Percentiles rank a stretch among this genome's conserved stretches.
phyloP scores from a whole-genome alignment of 2,113 vertebrate species.

The Lanius collurio region DNA sequence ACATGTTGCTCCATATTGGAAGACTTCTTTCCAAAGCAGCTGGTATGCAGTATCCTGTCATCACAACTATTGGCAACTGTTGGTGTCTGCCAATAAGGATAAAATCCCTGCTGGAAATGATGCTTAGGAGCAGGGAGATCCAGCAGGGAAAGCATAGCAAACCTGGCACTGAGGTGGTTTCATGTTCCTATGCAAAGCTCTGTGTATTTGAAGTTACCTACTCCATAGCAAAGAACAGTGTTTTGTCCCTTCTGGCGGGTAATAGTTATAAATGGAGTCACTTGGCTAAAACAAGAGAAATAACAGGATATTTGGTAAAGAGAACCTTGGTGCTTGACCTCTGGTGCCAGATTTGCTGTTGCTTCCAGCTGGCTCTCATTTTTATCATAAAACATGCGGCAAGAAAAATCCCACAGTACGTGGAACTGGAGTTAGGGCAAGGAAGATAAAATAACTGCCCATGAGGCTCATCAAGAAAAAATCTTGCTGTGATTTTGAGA shows the following conservation, averaged over 20 bases:
- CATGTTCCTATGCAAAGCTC: not conserved
- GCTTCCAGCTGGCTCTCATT: not conserved
- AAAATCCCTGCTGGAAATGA: not conserved
- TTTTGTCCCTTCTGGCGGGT: not conserved
- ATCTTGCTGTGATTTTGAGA: constrained; percentile 29
- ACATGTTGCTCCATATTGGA: fast-evolving
- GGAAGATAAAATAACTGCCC: not conserved
- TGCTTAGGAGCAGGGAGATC: not conserved
- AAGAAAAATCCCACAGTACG: not conserved
- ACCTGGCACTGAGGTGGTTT: not conserved
- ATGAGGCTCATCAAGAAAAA: not conserved
- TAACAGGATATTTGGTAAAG: not conserved
- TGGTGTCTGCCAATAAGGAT: not conserved
- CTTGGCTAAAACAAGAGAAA: not conserved
- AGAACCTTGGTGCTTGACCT: not conserved
- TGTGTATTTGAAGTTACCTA: not conserved
- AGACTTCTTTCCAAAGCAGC: not conserved
- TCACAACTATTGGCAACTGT: not conserved
- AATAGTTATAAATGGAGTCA: not conserved
- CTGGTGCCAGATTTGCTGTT: not conserved
- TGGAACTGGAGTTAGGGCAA: not conserved
- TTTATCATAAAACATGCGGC: not conserved
- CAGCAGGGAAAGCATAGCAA: not conserved
- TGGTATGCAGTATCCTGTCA: not conserved
- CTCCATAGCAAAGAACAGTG: not conserved